These are phyloP conservation scores for Nyleta sp. DNA, from an alignment of 2,888 invertebrate genomes.

Conservation along the genomic window DNA sequence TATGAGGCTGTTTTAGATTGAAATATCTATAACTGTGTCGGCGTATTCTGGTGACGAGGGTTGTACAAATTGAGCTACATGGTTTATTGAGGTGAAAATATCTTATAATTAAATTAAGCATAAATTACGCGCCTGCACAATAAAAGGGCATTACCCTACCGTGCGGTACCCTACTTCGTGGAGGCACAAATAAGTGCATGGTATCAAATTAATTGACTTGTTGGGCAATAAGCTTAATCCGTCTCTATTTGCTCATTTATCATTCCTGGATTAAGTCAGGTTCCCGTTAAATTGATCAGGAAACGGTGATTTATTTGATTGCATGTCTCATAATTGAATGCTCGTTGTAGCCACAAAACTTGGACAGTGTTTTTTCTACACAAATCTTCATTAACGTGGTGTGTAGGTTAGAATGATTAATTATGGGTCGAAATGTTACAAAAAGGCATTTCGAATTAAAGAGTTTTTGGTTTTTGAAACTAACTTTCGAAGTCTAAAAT, in stretches of 20 bases:
- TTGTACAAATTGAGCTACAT: background rate
- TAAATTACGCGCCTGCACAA: constrained; percentile 17
- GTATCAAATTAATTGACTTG: constrained; percentile 38
- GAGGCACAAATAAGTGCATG: constrained; percentile 16
- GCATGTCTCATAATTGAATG: background rate
- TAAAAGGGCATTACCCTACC: constrained; percentile 33
- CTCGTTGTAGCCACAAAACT: no score
- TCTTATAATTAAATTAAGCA: constrained; percentile 28
- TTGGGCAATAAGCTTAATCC: constrained; percentile 26
- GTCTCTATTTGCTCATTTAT: constrained; percentile 21
- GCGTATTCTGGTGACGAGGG: background rate
- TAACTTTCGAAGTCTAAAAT: no score
- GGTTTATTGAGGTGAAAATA: constrained; percentile 27
- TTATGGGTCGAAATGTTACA: no score
- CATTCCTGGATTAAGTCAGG: constrained; percentile 6
- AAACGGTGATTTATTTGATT: constrained; percentile 8
- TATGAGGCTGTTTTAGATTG: no score
- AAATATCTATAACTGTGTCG: no score
- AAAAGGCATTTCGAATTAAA: no score
- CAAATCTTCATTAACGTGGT: no score
- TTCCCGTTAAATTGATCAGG: constrained; percentile 8
- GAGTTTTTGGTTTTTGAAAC: no score
- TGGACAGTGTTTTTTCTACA: no score
- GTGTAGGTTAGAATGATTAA: no score
- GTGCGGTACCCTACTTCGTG: background rate